Conservation (phyloP, 2,888 invertebrate genomes). For the Clanis bilineata region DNA sequence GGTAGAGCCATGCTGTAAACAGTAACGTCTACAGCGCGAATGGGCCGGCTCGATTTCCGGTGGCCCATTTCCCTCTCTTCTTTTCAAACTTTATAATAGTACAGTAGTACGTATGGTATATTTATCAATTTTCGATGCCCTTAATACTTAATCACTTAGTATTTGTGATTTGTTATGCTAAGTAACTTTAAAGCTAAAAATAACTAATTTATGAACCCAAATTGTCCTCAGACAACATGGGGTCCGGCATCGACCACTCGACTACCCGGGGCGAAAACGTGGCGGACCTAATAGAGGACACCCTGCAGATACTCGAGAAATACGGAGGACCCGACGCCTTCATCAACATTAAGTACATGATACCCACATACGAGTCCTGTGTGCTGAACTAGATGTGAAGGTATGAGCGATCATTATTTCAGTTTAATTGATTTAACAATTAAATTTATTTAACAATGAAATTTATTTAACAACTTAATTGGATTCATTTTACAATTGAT, state of each 20-base stretch:
- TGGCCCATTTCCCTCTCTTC: too few species aligned
- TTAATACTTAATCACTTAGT: too few species aligned
- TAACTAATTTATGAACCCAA: background rate
- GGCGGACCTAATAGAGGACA: constrained; percentile 95
- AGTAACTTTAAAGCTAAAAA: background rate
- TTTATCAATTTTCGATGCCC: too few species aligned
- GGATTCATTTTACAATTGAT: too few species aligned
- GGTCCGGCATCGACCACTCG: constrained; percentile 94
- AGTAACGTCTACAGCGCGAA: too few species aligned
- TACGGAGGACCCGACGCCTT: constrained; percentile 98
- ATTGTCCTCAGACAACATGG: constrained; percentile 87
- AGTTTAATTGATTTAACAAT: background rate
- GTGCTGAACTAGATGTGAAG: constrained; percentile 83
- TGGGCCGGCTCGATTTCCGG: too few species aligned
- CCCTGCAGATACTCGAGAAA: constrained; percentile 93
- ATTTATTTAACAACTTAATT: too few species aligned
- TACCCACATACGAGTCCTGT: constrained; percentile 98
- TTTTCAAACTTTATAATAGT: too few species aligned
- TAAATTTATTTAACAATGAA: background rate
- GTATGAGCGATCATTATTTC: constrained; percentile 27
- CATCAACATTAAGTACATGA: constrained; percentile 98
- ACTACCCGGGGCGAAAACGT: constrained; percentile 93
- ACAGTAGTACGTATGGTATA: too few species aligned
- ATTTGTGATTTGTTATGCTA: too few species aligned
- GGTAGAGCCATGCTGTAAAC: too few species aligned